A percentile compares a stretch with the other conserved stretches of the same genome.
phyloP scores from a whole-genome alignment of 2,113 vertebrate genomes.

The Amphiprion percula region DNA sequence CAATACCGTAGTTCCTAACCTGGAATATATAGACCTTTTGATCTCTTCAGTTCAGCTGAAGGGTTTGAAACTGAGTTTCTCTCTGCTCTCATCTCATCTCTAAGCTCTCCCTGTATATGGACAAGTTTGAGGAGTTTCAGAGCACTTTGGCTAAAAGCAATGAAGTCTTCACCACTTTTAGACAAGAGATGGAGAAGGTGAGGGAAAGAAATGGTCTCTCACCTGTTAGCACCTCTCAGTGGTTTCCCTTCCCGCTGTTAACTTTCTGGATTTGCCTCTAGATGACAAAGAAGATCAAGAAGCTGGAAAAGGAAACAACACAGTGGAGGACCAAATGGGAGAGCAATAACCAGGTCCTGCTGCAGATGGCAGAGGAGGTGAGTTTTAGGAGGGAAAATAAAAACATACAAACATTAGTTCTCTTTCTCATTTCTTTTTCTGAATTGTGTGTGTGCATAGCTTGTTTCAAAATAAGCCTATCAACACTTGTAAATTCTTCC shows the following conservation, averaged over 20 bases:
- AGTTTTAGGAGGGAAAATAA: not conserved
- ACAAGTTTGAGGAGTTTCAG: constrained; percentile 99
- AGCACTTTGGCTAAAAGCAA: constrained; percentile 99
- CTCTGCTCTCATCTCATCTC: not conserved
- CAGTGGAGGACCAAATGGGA: constrained; percentile 99
- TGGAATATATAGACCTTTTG: too few species aligned
- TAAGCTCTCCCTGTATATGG: constrained; percentile 98
- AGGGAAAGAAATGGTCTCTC: not conserved
- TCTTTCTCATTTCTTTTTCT: too few species aligned
- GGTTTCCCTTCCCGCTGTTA: not conserved
- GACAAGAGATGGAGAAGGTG: constrained; percentile 99
- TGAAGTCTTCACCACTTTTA: constrained; percentile 98
- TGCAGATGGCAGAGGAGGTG: constrained; percentile 99
- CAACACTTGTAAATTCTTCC: too few species aligned
- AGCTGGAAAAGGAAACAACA: constrained; percentile 97
- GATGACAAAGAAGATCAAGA: constrained; percentile 99
- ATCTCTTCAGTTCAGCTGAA: too few species aligned
- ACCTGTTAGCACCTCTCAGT: not conserved
- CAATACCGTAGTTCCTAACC: too few species aligned
- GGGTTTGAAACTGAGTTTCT: not conserved
- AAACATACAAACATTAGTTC: not conserved
- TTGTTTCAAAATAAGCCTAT: too few species aligned
- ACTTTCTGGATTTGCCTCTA: constrained; percentile 58
- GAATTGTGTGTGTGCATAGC: too few species aligned
- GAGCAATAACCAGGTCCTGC: constrained; percentile 97